A percentile compares a stretch with the other conserved stretches of the same genome.
These are phyloP conservation scores for Rhysida immarginata DNA, from an alignment of 1,140 invertebrate genomes.

Conservation along the genomic window DNA sequence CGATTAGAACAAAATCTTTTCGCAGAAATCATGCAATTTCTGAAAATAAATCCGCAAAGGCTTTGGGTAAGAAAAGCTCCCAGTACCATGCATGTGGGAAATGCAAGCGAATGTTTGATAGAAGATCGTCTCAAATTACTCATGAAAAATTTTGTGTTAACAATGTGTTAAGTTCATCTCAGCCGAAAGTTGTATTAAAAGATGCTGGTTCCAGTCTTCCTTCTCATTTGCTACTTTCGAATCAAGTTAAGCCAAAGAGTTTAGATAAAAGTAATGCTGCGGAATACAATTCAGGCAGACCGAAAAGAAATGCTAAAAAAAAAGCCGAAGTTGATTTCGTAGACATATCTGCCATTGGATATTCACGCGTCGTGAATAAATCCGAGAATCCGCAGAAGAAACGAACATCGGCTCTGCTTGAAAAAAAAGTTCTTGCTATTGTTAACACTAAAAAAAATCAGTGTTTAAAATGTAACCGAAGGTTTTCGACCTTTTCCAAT, in stretches of 20 bases:
- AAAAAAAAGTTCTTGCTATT: constrained; percentile 18
- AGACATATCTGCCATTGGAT: not conserved
- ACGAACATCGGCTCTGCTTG: not conserved
- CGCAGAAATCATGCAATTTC: too few relatives aligned
- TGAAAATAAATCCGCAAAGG: too few relatives aligned
- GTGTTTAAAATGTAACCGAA: constrained; percentile 27
- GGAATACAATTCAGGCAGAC: too few relatives aligned
- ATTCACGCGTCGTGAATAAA: constrained; percentile 5
- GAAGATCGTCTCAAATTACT: constrained; percentile 14
- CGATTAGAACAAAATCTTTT: too few relatives aligned
- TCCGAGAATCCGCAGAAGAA: constrained; percentile 2
- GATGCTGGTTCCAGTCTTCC: too few relatives aligned
- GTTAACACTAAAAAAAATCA: constrained; percentile 22
- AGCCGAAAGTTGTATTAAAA: too few relatives aligned
- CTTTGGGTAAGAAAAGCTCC: too few relatives aligned
- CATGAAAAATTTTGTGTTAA: constrained; percentile 14
- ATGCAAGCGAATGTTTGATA: constrained; percentile 16
- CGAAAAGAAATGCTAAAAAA: constrained; percentile 18
- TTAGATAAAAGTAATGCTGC: too few relatives aligned
- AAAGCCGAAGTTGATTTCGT: constrained; percentile 18
- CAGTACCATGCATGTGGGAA: constrained; percentile 13
- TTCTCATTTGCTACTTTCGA: too few relatives aligned
- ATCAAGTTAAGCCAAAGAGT: too few relatives aligned
- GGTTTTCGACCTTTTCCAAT: constrained; percentile 26
- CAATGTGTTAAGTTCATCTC: too few relatives aligned